Base-by-base conservation (phyloP, 2,113 vertebrate genomes). In the Sander vitreus region DNA sequence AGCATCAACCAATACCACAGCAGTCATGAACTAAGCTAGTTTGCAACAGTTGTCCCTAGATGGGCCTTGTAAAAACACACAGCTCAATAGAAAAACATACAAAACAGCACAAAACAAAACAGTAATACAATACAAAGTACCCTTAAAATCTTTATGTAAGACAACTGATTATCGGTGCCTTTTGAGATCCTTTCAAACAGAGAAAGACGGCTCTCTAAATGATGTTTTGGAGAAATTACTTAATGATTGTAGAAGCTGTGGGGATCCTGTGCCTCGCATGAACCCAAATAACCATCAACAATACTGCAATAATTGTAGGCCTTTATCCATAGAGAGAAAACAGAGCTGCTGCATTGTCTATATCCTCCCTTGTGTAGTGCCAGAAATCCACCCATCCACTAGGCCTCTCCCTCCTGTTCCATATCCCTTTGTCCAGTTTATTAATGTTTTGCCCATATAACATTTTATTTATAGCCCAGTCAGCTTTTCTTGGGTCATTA, bases 381-480 rank as follows among this genome's bases (percentile, higher is more conserved):
- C 33, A 78, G 15, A 78, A 73, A 66, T 66, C 59, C 59, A 67
- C 65, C 30, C 81, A 81, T 23, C 58, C 18, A 48, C 15, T 39
- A 47, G 19, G n/a, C 21, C 69, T 77, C 78, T 73, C n/a, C 19
- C 70, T 58, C 59, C 59, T n/a, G 59, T 33, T 72, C 63, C 15
- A 54, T 33, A 60, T 57, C 23, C 23, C 10, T 60, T 76, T 79
- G 82, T 78, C 50, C 63, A 71, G 50, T 89, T 79, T 78, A 67
- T 80, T 84, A 30, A 87, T 90, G 85, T 88, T 87, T 83, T 2
- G 2, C 16, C 3, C 6, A 74, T 90, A 85, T 71, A 84, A 82
- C 1, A 2, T 57, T 57, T 57, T 92, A 87, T 91, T 89, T 88
- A 86, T 87, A 88, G 77, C 73, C 43, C 23, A 59, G 51, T 75